A percentile compares a stretch with the other conserved stretches of the same genome.
Evolutionary conservation across 2,888 invertebrate genomes (phyloP).

Genomic region (Caenorhabditis doughertyi): DNA sequence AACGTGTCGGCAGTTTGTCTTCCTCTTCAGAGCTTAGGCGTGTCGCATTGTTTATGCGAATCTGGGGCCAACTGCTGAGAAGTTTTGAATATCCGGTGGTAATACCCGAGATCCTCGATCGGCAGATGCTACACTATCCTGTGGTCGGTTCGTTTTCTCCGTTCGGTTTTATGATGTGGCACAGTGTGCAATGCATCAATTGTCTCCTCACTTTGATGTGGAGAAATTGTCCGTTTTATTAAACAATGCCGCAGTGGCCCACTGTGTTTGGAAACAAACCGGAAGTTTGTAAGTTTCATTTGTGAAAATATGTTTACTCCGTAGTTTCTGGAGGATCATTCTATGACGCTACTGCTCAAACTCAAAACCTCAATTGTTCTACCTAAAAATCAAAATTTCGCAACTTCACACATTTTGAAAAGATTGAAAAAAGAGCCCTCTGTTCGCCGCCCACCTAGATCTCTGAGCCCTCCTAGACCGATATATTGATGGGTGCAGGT

Average conservation of each 20-base stretch:
- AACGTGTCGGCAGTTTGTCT: conserved; percentile 57
- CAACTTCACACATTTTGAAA: conserved; percentile 13
- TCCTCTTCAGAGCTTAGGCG: conserved; percentile 6
- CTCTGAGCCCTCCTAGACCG: conserved; percentile 11
- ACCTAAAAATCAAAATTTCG: conserved; percentile 5
- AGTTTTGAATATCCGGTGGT: conserved; percentile 59
- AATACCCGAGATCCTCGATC: conserved; percentile 8
- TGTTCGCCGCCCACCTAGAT: conserved; percentile 48
- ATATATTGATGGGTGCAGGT: conserved; percentile 31
- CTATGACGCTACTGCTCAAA: not conserved
- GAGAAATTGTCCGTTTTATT: not conserved
- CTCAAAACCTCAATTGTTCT: not conserved
- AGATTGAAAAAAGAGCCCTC: conserved; percentile 9
- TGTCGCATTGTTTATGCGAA: conserved; percentile 52
- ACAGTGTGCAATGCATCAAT: conserved; percentile 50
- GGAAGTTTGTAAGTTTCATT: too few species aligned
- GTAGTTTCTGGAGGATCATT: too few species aligned
- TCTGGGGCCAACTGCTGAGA: conserved; percentile 50
- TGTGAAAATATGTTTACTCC: not conserved
- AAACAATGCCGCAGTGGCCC: conserved; percentile 21
- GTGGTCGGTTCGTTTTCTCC: conserved; percentile 1
- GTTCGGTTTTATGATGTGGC: conserved; percentile 46
- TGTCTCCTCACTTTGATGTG: conserved; percentile 50
- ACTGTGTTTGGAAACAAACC: conserved; percentile 41
- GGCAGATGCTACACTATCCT: conserved; percentile 49